Evolutionary conservation across 2,888 invertebrate species (phyloP).

Genomic region (Hanleya hanleyi): DNA sequence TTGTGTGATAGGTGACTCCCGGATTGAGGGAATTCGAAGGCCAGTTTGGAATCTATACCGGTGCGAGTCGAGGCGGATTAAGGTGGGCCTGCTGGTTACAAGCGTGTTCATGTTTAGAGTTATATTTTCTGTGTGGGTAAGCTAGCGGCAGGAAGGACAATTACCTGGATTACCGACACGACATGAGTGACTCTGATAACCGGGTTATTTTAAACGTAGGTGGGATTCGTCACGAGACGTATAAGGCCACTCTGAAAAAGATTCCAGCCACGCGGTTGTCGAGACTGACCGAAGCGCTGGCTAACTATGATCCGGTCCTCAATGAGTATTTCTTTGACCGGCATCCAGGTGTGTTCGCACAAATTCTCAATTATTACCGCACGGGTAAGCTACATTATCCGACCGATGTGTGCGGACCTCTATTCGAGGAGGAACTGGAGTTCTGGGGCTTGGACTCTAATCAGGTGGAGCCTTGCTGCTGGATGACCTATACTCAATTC

Average conservation of each 20-base stretch:
- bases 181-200: constrained; percentile 80
- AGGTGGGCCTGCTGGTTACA: no score
- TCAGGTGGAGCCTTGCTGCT: constrained; percentile 99
- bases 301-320: constrained; percentile 98
- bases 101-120: no score
- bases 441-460: constrained; percentile 99
- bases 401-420: constrained; percentile 98
- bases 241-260: constrained; percentile 88
- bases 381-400: constrained; percentile 99
- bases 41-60: neutral
- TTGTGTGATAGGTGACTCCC: no score
- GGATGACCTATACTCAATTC: constrained; percentile 96
- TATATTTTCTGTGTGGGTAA: no score
- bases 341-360: constrained; percentile 97
- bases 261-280: constrained; percentile 97
- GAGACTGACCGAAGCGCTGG: constrained; percentile 94
- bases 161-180: neutral
- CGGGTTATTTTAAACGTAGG: constrained; percentile 99
- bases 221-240: constrained; percentile 92
- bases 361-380: constrained; percentile 96
- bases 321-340: constrained; percentile 99
- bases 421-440: constrained; percentile 99
- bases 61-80: no score
- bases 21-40: neutral
- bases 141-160: neutral